Evolutionary conservation across 1,140 invertebrate genomes (phyloP), one percentile per base, ranked within the genome.

Genomic region (Drosophila orena): DNA sequence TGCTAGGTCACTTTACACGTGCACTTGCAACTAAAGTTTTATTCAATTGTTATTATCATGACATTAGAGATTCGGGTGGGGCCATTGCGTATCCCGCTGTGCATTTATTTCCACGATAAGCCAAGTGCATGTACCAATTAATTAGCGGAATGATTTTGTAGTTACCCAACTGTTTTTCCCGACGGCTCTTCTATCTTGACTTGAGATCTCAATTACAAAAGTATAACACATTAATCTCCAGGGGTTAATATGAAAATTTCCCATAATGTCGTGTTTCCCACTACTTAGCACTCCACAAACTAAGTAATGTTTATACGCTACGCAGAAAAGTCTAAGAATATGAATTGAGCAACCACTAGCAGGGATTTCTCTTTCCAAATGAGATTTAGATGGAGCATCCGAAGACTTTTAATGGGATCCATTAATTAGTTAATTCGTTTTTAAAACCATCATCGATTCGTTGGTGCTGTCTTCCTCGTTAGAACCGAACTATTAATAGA

Each of bases 41-140:
- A 42, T 46, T 46, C 15, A 37, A 74, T 46, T 49, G 43, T 30
- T 17, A 61, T 58, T 68, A 80, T 77, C 81, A 81, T 46, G 69
- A 66, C 44, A 50, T 62, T 62, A 47, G 42, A 42, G 56, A 5
- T 42, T 34, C 52, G 47, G 22, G 38, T 15, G 37, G 17, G 40
- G 47, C 24, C 11, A 24, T 54, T 5, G 14, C 24, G 5, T 15
- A 42, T 44, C 56, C 43, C 42, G 27, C 43, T 55, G 64, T 50
- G 56, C 42, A 38, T 17, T 50, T 40, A 35, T 17, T 35, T 35
- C 7, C 57, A 14, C 17, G 77, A 81, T 77, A 69, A 79, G 75
- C 50, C 40, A 71, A 78, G 65, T 83, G 70, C 65, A 86, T 60
- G 71, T 69, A 62, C 70, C 70, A 58, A 71, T 86, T 88, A 81